phyloP scores from a whole-genome alignment of 1,140 invertebrate species.

The Lutraria rhynchaena region DNA sequence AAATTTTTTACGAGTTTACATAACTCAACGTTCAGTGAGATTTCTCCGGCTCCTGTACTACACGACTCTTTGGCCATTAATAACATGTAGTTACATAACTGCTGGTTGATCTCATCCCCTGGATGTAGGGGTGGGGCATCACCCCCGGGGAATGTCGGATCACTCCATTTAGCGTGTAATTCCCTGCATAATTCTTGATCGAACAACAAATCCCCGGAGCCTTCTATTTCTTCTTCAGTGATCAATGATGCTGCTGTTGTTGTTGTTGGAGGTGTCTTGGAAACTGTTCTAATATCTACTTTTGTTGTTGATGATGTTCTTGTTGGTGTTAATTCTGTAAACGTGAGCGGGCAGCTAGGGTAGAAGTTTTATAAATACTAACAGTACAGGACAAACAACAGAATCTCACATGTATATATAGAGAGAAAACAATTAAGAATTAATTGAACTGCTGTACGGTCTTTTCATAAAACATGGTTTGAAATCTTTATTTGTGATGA shows the following conservation, averaged over 20 bases:
- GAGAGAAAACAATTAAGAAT: no score
- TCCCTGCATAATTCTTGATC: constrained; percentile 9
- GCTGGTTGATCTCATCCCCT: neutral
- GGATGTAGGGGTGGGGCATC: constrained; percentile 23
- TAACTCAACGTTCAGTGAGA: neutral
- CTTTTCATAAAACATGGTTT: no score
- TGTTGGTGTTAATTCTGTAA: constrained; percentile 25
- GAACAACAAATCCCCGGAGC: constrained; percentile 12
- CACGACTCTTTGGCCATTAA: neutral
- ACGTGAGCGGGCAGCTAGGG: constrained; percentile 39
- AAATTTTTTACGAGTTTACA: neutral
- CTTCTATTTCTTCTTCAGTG: constrained; percentile 10
- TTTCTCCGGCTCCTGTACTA: neutral
- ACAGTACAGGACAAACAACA: constrained; percentile 40
- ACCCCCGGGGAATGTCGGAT: constrained; percentile 27
- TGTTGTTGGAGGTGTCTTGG: neutral
- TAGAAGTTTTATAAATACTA: constrained; percentile 24
- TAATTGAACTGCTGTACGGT: no score
- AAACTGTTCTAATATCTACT: neutral
- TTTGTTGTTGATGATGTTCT: neutral
- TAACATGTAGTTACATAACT: constrained; percentile 24
- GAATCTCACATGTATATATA: constrained; percentile 23
- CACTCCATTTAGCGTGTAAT: constrained; percentile 20
- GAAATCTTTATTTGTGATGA: no score
- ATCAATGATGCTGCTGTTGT: neutral